A percentile compares a stretch with the other conserved stretches of the same genome.
These are phyloP conservation scores for Brienomyrus brachyistius DNA, from an alignment of 2,113 vertebrate species.

Conservation along the genomic window DNA sequence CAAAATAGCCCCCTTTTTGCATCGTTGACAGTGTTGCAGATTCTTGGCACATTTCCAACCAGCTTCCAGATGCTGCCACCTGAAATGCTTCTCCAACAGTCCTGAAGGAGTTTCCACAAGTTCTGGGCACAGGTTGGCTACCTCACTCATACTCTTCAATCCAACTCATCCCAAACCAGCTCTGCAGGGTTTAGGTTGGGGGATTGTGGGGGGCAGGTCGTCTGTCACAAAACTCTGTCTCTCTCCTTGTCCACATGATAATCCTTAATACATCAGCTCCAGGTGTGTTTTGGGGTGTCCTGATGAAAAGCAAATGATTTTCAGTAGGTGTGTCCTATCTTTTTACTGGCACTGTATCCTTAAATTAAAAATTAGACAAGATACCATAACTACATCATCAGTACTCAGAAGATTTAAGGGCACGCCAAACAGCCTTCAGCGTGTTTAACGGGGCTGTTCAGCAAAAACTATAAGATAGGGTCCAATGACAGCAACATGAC, in stretches of 20 bases:
- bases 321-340: neutral
- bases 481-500: neutral
- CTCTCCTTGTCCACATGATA: neutral
- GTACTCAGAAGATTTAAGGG: neutral
- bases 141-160: neutral
- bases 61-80: neutral
- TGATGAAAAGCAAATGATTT: neutral
- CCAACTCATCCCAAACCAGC: neutral
- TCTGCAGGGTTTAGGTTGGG: neutral
- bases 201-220: neutral
- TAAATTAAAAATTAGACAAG: neutral
- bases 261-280: neutral
- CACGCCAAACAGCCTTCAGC: neutral
- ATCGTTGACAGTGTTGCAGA: neutral
- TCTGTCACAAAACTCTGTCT: neutral
- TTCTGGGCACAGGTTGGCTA: neutral
- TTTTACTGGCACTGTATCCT: neutral
- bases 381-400: neutral
- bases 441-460: neutral
- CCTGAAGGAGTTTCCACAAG: neutral
- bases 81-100: neutral
- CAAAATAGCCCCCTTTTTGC: neutral
- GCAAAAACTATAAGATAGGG: neutral
- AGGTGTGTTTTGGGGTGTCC: neutral
- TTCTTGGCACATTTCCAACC: neutral